Percentiles rank a stretch among this genome's conserved stretches.
Conservation (phyloP, 1,140 invertebrate species). For the Eupeodes corollae region DNA sequence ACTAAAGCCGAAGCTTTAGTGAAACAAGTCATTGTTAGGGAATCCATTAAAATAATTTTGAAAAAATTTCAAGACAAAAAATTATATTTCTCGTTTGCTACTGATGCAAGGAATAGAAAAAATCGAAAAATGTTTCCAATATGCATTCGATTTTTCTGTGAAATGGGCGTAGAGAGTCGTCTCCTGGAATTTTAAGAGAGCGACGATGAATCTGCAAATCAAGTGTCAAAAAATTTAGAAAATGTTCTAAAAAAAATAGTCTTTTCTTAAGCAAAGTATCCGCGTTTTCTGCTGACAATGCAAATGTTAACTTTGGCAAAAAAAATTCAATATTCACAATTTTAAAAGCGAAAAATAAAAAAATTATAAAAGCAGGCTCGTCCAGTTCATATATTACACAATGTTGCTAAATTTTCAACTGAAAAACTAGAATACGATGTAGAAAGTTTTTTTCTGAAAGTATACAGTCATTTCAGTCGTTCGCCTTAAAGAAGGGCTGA, state of each 20-base stretch:
- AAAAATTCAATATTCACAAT: no score
- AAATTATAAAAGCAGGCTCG: neutral
- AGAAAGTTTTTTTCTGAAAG: no score
- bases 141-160: neutral
- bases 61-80: neutral
- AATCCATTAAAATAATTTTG: no score
- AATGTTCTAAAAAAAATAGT: neutral
- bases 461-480: no score
- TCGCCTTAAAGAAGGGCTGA: no score
- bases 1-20: neutral
- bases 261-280: no score
- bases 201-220: no score
- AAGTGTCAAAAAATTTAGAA: neutral
- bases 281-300: no score
- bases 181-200: no score
- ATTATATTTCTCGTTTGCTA: neutral
- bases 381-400: neutral
- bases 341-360: no score
- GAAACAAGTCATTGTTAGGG: neutral
- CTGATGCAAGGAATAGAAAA: no score
- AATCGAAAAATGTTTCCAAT: no score
- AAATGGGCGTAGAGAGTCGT: neutral
- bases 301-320: neutral
- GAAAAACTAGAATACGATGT: neutral
- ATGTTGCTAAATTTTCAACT: neutral